These are phyloP conservation scores for Sarcophaga peregrina DNA, from an alignment of 1,140 invertebrate species.

Conservation along the genomic window DNA sequence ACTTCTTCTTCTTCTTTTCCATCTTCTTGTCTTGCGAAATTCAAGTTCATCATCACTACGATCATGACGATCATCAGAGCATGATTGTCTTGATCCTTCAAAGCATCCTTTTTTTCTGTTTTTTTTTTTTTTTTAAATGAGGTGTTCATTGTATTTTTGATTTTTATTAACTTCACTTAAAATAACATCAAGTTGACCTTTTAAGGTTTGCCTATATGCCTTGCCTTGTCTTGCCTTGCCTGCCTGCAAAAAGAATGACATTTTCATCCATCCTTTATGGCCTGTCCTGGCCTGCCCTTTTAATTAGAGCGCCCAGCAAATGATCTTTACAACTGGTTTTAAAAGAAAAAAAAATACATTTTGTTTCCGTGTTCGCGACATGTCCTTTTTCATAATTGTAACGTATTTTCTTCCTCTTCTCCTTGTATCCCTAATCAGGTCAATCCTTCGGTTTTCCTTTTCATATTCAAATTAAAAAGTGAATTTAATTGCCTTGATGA, in stretches of 20 bases:
- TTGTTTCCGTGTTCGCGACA: neutral
- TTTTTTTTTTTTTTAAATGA: neutral
- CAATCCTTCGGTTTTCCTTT: too few species aligned
- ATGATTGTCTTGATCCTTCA: too few species aligned
- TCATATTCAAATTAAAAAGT: too few species aligned
- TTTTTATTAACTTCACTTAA: conserved; percentile 13
- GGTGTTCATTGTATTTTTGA: neutral
- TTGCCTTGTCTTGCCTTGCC: neutral
- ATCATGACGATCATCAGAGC: too few species aligned
- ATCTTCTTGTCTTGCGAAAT: neutral
- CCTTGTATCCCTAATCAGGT: too few species aligned
- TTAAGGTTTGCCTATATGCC: neutral
- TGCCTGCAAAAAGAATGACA: neutral
- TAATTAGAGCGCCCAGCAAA: neutral
- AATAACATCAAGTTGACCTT: conserved; percentile 6
- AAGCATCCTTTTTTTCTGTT: too few species aligned
- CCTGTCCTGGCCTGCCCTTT: neutral
- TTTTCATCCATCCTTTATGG: neutral
- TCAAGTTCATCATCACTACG: neutral
- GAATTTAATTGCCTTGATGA: too few species aligned
- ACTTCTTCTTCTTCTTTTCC: neutral
- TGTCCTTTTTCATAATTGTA: too few species aligned
- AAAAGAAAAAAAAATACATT: neutral
- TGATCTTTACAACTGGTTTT: neutral
- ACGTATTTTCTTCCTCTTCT: too few species aligned